A percentile compares a stretch with the other conserved stretches of the same genome.
Evolutionary conservation across 2,888 invertebrate genomes (phyloP).

Genomic region (Chloroclysta siterata): DNA sequence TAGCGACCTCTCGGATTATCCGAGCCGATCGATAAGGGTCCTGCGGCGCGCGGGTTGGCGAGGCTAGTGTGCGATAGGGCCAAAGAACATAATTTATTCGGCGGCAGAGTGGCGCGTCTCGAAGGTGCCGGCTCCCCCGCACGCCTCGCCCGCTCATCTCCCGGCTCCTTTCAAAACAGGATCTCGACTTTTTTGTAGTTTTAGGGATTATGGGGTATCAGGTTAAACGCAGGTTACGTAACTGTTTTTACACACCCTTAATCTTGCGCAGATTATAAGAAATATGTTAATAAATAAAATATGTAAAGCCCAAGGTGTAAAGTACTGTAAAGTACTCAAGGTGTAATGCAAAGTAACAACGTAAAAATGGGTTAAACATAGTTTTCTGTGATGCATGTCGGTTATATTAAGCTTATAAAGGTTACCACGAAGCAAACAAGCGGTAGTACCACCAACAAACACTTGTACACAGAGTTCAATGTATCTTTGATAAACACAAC

Average conservation of each 20-base stretch:
- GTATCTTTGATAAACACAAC: constrained; percentile 50
- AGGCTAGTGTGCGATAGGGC: constrained; percentile 58
- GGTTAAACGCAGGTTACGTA: constrained; percentile 79
- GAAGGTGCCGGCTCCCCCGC: constrained; percentile 68
- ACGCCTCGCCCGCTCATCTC: constrained; percentile 51
- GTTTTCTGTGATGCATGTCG: background rate
- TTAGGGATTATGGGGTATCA: constrained; percentile 72
- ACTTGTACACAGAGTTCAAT: constrained; percentile 48
- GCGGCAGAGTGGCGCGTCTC: constrained; percentile 82
- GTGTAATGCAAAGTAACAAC: background rate
- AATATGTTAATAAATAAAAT: background rate
- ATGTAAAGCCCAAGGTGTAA: background rate
- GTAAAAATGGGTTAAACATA: background rate
- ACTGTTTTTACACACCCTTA: constrained; percentile 79
- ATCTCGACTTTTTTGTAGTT: constrained; percentile 71
- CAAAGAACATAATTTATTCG: constrained; percentile 81
- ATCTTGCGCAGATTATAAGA: constrained; percentile 57
- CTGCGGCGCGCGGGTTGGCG: constrained; percentile 46
- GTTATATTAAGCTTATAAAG: constrained; percentile 6
- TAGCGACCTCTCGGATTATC: constrained; percentile 79
- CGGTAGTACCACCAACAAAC: constrained; percentile 37
- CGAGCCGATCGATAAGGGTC: constrained; percentile 74
- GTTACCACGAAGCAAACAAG: constrained; percentile 32
- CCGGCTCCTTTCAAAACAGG: constrained; percentile 62
- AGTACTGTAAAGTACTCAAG: too few species aligned